These are phyloP conservation scores for Lepidurus couesii DNA, from an alignment of 1,140 invertebrate genomes.

Conservation along the genomic window DNA sequence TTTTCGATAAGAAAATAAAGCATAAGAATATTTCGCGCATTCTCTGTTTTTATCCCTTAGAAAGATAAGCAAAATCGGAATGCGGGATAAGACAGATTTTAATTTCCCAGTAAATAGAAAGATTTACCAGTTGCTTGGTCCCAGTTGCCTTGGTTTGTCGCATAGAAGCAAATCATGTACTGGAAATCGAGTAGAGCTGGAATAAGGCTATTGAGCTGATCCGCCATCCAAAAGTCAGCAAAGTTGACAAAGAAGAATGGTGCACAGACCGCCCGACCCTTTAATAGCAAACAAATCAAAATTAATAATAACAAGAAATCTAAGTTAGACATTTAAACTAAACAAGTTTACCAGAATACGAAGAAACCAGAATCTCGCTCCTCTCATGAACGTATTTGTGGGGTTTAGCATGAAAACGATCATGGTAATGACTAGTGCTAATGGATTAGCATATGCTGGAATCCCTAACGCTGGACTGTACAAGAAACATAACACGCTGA, in stretches of 20 bases:
- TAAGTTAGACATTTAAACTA: neutral
- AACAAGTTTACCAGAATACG: conserved; percentile 49
- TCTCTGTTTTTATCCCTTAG: too few species aligned
- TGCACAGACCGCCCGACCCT: conserved; percentile 79
- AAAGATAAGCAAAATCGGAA: too few species aligned
- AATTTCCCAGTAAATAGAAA: neutral
- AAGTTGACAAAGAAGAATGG: conserved; percentile 95
- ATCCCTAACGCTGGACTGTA: conserved; percentile 82
- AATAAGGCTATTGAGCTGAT: conserved; percentile 92
- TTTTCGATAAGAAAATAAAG: too few species aligned
- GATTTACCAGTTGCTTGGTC: conserved; percentile 34
- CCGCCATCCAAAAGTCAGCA: conserved; percentile 99
- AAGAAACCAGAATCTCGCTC: conserved; percentile 66
- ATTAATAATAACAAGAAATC: conserved; percentile 10
- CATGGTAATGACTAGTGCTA: conserved; percentile 81
- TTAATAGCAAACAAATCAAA: conserved; percentile 34
- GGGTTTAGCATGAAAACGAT: conserved; percentile 86
- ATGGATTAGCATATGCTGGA: conserved; percentile 83
- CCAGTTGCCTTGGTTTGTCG: conserved; percentile 47
- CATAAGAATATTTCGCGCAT: too few species aligned
- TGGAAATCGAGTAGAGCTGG: conserved; percentile 89
- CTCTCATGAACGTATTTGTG: conserved; percentile 81
- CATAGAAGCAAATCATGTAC: conserved; percentile 79
- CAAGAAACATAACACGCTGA: conserved; percentile 64
- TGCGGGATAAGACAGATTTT: neutral